Evolutionary conservation across 2,888 invertebrate species (phyloP), one percentile per base, ranked within the genome.

Genomic region (Drosophila picticornis): DNA sequence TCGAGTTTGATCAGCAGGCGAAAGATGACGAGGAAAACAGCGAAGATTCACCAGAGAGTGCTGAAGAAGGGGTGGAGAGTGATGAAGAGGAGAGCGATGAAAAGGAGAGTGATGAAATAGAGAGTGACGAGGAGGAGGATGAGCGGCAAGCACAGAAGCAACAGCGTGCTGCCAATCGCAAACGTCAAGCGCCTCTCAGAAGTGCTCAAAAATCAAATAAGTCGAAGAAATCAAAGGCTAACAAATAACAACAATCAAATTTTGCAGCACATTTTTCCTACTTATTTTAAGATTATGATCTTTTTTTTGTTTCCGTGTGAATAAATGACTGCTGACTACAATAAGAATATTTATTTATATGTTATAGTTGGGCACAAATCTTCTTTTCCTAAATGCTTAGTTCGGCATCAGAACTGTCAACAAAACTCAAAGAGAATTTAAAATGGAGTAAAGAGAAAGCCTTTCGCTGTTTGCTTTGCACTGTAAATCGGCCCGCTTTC

Each of bases 1-100:
- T 92, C 60, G 92, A 93, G 72, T 91, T 91, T 48, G 91, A 91
- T 1, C 13, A 56, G 9, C 13, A 27, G 27, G 62, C 77, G 13
- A 74, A 75, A n/a, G 63, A 72, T 34, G 53, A 25, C 34, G 38
- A 38, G 1, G 25, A 46, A 25, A 46, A 46, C 46, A 27, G 27
- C 13, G 53, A 60, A 19, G 38, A 40, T 32, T 36, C 36, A 27
- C 0, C 13, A 4, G 56, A 34, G 27, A 36, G 7, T 13, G 25
- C 43, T n/a, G 0, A 5, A 11, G 32, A 31, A 4, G 31, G 31
- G 29, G 58, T 29, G 2, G n/a, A n/a, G 40, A n/a, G n/a, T n/a
- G 40, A 40, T 1, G 52, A 32, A 2, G 9, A 50, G 6, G 40
- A 59, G n/a, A 51, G 51, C 29, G 36, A 50, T 22, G 77, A 66